phyloP scores from a whole-genome alignment of 2,888 invertebrate species.

The Coecobrya sp. region DNA sequence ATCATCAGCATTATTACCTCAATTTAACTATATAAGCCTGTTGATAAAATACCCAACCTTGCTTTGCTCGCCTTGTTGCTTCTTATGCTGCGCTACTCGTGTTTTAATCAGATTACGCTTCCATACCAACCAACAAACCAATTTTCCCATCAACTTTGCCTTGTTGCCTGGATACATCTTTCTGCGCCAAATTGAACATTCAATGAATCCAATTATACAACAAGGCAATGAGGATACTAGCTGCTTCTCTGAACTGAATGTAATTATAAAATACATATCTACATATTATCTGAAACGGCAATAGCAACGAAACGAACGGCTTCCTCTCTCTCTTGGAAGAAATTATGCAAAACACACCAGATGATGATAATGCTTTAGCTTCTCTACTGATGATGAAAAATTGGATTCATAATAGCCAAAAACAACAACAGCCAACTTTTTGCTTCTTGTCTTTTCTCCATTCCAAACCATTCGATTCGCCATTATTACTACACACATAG shows the following conservation, averaged over 20 bases:
- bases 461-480: slow-evolving; percentile 18
- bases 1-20: slow-evolving; percentile 55
- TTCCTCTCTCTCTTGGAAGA: slow-evolving; percentile 28
- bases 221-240: not conserved
- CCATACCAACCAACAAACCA: slow-evolving; percentile 30
- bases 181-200: slow-evolving; percentile 49
- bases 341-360: slow-evolving; percentile 59
- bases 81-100: not conserved
- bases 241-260: slow-evolving; percentile 18
- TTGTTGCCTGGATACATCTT: not conserved
- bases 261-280: slow-evolving; percentile 8
- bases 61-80: slow-evolving; percentile 15
- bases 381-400: slow-evolving; percentile 45
- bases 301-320: slow-evolving; percentile 32
- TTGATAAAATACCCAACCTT: slow-evolving; percentile 41
- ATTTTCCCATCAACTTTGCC: slow-evolving; percentile 46
- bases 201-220: slow-evolving; percentile 59
- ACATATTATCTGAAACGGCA: not conserved
- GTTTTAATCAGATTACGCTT: slow-evolving; percentile 57
- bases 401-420: slow-evolving; percentile 59
- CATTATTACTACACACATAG: slow-evolving; percentile 1
- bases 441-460: slow-evolving; percentile 49
- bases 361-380: slow-evolving; percentile 38
- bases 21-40: slow-evolving; percentile 39
- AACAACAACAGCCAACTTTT: slow-evolving; percentile 21